Evolutionary conservation across 2,113 vertebrate species (phyloP).

Genomic region (Spilogale gracilis): DNA sequence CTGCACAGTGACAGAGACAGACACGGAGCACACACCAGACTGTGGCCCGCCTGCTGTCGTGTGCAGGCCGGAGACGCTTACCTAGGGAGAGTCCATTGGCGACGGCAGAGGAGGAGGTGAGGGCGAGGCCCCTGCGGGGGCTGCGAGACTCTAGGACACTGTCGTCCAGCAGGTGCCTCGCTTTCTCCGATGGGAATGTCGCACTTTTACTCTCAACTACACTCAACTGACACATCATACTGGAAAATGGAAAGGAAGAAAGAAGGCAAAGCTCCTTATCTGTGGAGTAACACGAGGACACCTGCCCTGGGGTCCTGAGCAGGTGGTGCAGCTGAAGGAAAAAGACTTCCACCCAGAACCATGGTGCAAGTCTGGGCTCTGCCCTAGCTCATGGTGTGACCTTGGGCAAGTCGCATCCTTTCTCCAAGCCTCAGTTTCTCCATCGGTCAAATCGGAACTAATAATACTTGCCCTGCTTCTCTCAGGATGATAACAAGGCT

Average conservation of each 20-base stretch:
- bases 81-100: slow-evolving; percentile 94
- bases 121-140: slow-evolving; percentile 88
- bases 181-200: slow-evolving; percentile 95
- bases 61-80: slow-evolving; percentile 77
- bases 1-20: slow-evolving; percentile 57
- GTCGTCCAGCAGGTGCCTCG: slow-evolving; percentile 97
- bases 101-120: slow-evolving; percentile 84
- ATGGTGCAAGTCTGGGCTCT: neutral
- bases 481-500: neutral
- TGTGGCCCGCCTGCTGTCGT: neutral
- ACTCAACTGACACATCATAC: slow-evolving; percentile 96
- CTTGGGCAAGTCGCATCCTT: slow-evolving; percentile 45
- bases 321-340: neutral
- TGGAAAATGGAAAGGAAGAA: slow-evolving; percentile 84
- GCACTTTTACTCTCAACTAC: slow-evolving; percentile 96
- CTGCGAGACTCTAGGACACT: slow-evolving; percentile 97
- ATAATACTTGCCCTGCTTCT: neutral
- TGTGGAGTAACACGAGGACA: neutral
- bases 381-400: neutral
- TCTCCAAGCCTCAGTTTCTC: slow-evolving; percentile 18
- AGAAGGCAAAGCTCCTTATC: slow-evolving; percentile 67
- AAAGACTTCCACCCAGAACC: neutral
- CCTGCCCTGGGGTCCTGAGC: neutral
- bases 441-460: neutral
- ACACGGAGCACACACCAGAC: slow-evolving; percentile 59